These are phyloP conservation scores for Bothrops jararaca DNA, from an alignment of 2,113 vertebrate species.

Conservation along the genomic window DNA sequence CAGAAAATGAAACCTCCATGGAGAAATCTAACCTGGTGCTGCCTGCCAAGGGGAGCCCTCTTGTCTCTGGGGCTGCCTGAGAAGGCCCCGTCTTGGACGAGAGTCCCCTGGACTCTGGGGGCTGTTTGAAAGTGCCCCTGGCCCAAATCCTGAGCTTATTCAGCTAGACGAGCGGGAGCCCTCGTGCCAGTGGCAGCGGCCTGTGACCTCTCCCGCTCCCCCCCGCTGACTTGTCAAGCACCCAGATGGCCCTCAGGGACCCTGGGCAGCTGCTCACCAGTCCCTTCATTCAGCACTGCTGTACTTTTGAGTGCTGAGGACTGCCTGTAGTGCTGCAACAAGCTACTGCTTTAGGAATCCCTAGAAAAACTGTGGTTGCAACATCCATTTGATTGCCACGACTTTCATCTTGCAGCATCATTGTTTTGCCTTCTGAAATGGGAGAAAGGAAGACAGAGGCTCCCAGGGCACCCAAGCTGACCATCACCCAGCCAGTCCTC, in stretches of 20 bases:
- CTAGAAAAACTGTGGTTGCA: neutral
- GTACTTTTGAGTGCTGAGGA: neutral
- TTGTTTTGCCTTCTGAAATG: constrained; percentile 75
- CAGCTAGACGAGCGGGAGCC: no score
- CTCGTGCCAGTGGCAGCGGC: no score
- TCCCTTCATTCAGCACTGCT: neutral
- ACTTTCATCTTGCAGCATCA: constrained; percentile 65
- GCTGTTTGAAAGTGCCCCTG: neutral
- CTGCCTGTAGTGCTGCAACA: neutral
- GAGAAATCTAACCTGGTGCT: neutral
- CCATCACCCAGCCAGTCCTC: constrained; percentile 70
- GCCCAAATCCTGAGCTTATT: neutral
- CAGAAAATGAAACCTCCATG: no score
- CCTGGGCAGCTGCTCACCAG: neutral
- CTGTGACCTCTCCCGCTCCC: neutral
- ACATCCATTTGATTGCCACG: neutral
- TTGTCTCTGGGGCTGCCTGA: neutral
- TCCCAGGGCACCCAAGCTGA: neutral
- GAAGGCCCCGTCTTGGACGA: neutral
- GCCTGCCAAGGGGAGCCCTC: no score
- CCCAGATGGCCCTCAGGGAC: neutral
- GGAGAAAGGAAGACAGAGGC: constrained; percentile 14
- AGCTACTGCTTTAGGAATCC: neutral
- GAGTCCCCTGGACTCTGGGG: neutral
- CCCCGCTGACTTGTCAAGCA: neutral